phyloP scores from a whole-genome alignment of 2,797 vertebrate genomes.

The Dryobates pubescens region DNA sequence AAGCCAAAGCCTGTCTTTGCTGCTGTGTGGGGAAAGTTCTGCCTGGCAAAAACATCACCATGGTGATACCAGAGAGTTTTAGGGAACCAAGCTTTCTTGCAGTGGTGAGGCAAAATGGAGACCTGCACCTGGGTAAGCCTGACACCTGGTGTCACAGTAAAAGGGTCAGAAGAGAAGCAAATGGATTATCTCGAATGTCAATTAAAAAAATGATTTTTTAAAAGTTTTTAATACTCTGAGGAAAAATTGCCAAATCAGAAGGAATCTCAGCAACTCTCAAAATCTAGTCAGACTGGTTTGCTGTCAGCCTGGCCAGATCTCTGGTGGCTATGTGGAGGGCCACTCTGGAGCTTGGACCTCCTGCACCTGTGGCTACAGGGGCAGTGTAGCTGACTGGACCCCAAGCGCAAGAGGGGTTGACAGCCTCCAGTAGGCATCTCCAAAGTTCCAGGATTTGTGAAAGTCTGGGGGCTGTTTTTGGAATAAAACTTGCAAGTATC shows the following conservation, averaged over 20 bases:
- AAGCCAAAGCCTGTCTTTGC: not conserved
- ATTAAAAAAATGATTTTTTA: not conserved
- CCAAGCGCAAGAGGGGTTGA: accelerated
- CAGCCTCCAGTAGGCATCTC: not conserved
- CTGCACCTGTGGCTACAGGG: accelerated
- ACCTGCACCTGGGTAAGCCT: not conserved
- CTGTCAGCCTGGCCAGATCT: not conserved
- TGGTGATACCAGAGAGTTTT: not conserved
- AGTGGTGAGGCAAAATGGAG: not conserved
- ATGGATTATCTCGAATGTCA: not conserved
- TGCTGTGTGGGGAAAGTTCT: not conserved
- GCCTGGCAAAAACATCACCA: not conserved
- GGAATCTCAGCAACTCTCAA: not conserved
- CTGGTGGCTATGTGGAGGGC: not conserved
- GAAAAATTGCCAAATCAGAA: not conserved
- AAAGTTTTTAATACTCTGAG: not conserved
- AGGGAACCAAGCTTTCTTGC: not conserved
- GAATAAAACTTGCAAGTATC: not conserved
- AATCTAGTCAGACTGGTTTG: not conserved
- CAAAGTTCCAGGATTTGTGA: not conserved
- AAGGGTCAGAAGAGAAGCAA: not conserved
- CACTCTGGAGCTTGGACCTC: not conserved
- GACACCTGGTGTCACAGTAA: not conserved
- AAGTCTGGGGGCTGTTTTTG: not conserved
- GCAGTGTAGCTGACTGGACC: not conserved